Conservation (phyloP, 2,797 vertebrate genomes). For the Muraenolepis orangiensis region DNA sequence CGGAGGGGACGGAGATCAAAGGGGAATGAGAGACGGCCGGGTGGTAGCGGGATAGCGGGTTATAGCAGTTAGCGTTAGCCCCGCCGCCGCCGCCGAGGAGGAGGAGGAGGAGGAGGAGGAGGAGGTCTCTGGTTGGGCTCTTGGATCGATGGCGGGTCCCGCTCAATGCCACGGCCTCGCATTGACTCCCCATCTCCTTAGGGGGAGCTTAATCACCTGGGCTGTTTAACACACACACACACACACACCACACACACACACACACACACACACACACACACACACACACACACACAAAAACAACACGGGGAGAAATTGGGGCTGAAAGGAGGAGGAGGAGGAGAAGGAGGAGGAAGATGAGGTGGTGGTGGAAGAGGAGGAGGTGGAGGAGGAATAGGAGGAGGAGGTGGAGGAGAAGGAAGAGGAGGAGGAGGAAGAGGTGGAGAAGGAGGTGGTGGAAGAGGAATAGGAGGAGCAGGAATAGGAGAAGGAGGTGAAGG, state of each 20-base stretch:
- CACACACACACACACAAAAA: too few relatives aligned
- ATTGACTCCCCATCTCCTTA: conserved; percentile 59
- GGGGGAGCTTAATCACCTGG: conserved; percentile 69
- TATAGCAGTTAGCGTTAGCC: neutral
- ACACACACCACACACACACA: too few relatives aligned
- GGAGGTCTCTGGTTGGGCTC: conserved; percentile 62
- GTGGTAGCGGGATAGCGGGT: conserved; percentile 9
- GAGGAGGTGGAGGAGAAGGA: neutral
- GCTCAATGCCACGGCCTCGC: conserved; percentile 62
- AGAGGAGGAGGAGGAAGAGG: neutral
- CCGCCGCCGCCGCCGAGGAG: conserved; percentile 18
- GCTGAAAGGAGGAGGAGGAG: neutral
- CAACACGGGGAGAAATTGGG: conserved; percentile 33
- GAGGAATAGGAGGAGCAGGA: too few relatives aligned
- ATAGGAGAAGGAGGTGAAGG: neutral
- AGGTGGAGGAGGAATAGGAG: conserved; percentile 19
- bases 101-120: too few relatives aligned
- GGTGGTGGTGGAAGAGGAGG: neutral
- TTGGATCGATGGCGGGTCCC: conserved; percentile 53
- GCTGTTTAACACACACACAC: too few relatives aligned
- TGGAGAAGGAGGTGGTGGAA: neutral
- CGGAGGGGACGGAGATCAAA: conserved; percentile 48
- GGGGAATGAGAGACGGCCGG: too few relatives aligned
- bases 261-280: too few relatives aligned
- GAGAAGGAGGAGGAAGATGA: neutral